These are phyloP conservation scores for Harpalus rubripes DNA, from an alignment of 2,888 invertebrate genomes.

Conservation along the genomic window DNA sequence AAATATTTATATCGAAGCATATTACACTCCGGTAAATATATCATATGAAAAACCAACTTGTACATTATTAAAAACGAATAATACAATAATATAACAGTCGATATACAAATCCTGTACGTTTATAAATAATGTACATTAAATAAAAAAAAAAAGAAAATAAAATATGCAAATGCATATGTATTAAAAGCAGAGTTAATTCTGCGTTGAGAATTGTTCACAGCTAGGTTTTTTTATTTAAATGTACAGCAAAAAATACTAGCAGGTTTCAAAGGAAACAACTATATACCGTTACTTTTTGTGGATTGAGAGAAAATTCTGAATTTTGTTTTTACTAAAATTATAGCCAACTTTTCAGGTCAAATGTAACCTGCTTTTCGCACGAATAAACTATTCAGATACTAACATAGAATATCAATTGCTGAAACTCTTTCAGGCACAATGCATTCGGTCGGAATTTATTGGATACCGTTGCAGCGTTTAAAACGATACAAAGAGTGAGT, in stretches of 20 bases:
- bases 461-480: neutral
- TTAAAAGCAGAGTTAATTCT: conserved; percentile 24
- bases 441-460: neutral
- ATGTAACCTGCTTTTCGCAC: conserved; percentile 8
- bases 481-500: too few relatives aligned
- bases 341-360: conserved; percentile 26
- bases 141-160: conserved; percentile 11
- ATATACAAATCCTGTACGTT: conserved; percentile 1
- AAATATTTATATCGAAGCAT: conserved; percentile 35
- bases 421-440: neutral
- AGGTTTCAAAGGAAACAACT: conserved; percentile 28
- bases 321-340: conserved; percentile 28
- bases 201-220: conserved; percentile 33
- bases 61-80: conserved; percentile 22
- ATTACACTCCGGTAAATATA: neutral
- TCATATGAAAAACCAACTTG: neutral
- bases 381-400: neutral
- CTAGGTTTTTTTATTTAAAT: conserved; percentile 43
- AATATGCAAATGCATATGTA: conserved; percentile 55
- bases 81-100: neutral
- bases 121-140: conserved; percentile 5
- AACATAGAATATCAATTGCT: neutral
- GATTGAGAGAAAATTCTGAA: conserved; percentile 4
- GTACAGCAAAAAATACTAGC: conserved; percentile 33
- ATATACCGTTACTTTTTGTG: conserved; percentile 5